phyloP scores from a whole-genome alignment of 1,140 invertebrate species.

The Trichogramma pretiosum region DNA sequence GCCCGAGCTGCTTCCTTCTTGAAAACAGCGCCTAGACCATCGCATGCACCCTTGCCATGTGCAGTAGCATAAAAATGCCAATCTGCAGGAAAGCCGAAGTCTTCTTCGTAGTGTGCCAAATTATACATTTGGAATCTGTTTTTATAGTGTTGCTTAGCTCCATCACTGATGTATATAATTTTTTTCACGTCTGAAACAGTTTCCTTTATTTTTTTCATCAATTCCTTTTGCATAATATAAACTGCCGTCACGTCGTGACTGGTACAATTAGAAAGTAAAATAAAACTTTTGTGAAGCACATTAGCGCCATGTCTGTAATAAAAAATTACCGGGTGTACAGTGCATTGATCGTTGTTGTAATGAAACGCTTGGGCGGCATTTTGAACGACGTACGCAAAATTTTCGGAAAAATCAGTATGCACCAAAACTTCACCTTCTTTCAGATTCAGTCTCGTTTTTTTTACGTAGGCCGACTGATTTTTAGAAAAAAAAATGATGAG shows the following conservation, averaged over 20 bases:
- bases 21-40: neutral
- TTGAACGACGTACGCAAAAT: constrained; percentile 26
- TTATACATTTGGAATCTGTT: constrained; percentile 5
- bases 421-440: constrained; percentile 17
- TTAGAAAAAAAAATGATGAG: neutral
- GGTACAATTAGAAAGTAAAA: neutral
- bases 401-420: constrained; percentile 31
- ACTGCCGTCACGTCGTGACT: neutral
- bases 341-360: constrained; percentile 24
- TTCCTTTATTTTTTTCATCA: neutral
- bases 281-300: neutral
- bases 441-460: constrained; percentile 4
- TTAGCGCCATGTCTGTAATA: constrained; percentile 2
- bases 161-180: neutral
- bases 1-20: neutral
- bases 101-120: neutral
- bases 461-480: neutral
- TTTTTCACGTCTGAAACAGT: no score
- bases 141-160: constrained; percentile 3
- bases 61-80: neutral
- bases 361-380: constrained; percentile 26
- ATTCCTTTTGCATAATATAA: neutral
- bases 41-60: neutral
- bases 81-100: neutral
- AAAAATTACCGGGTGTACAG: constrained; percentile 23